Conservation (phyloP, 2,888 invertebrate species). For the Chymomyza caudatula region DNA sequence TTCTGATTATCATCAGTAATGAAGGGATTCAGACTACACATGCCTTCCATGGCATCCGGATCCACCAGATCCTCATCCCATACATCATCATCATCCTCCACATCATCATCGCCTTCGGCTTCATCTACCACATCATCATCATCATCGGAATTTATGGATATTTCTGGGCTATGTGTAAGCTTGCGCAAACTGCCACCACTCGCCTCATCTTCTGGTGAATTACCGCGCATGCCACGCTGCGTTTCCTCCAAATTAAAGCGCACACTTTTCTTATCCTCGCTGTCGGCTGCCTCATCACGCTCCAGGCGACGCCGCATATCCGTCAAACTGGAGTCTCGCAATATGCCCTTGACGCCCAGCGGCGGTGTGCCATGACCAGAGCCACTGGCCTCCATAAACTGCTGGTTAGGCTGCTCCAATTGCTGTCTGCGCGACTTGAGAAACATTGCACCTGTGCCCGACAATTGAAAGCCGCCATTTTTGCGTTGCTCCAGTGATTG, state of each 20-base stretch:
- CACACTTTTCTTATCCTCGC: conserved; percentile 87
- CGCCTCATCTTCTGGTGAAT: conserved; percentile 69
- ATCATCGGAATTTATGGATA: conserved; percentile 69
- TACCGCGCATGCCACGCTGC: conserved; percentile 29
- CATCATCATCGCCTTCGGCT: conserved; percentile 67
- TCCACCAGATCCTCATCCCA: conserved; percentile 56
- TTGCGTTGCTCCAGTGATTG: not conserved
- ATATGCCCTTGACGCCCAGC: conserved; percentile 80
- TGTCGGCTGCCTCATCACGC: conserved; percentile 47
- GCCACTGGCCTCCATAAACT: not conserved
- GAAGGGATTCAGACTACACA: conserved; percentile 67
- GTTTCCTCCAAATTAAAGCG: conserved; percentile 80
- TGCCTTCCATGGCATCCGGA: conserved; percentile 65
- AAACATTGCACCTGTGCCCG: conserved; percentile 82
- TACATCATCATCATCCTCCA: conserved; percentile 63
- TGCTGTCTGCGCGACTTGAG: conserved; percentile 79
- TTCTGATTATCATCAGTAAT: conserved; percentile 75
- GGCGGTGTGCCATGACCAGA: conserved; percentile 32
- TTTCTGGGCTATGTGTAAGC: conserved; percentile 68
- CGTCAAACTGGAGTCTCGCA: conserved; percentile 81
- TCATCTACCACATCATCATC: conserved; percentile 58
- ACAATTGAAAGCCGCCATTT: conserved; percentile 77
- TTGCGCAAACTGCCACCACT: conserved; percentile 53
- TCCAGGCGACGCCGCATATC: conserved; percentile 73
- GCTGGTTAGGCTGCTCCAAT: conserved; percentile 31